A percentile compares a stretch with the other conserved stretches of the same genome.
Evolutionary conservation across 2,888 invertebrate genomes (phyloP).

Genomic region (Cheiracanthium punctorium): DNA sequence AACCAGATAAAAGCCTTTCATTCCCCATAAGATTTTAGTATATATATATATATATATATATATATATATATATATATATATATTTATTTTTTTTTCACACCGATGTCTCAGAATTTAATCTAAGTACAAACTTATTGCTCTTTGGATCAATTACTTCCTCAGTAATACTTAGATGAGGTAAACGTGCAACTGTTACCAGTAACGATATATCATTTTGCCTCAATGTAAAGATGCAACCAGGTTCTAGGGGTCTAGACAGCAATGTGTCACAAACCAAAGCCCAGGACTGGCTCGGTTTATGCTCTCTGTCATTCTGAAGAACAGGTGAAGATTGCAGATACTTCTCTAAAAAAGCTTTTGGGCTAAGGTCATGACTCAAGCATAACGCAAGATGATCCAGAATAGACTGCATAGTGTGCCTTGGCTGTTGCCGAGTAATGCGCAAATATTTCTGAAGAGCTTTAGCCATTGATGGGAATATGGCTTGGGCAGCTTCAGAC

Average conservation of each 20-base stretch:
- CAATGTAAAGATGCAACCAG: constrained; percentile 91
- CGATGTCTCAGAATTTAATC: constrained; percentile 96
- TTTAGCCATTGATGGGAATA: constrained; percentile 96
- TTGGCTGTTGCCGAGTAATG: constrained; percentile 95
- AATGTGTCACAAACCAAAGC: constrained; percentile 94
- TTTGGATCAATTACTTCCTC: constrained; percentile 98
- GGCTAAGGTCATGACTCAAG: constrained; percentile 93
- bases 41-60: too few species aligned
- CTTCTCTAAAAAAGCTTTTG: constrained; percentile 94
- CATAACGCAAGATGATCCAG: constrained; percentile 92
- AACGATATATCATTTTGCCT: constrained; percentile 94
- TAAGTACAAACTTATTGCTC: constrained; percentile 93
- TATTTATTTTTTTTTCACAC: constrained; percentile 80
- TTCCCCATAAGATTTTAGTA: too few species aligned
- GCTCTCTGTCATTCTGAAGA: constrained; percentile 87
- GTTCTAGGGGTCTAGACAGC: constrained; percentile 88
- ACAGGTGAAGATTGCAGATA: constrained; percentile 92
- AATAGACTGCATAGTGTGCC: constrained; percentile 95
- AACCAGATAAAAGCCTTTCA: too few species aligned
- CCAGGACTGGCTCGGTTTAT: constrained; percentile 92
- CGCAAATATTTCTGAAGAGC: constrained; percentile 97
- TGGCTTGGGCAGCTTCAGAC: constrained; percentile 96
- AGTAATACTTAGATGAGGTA: constrained; percentile 95
- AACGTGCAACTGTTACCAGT: constrained; percentile 87
- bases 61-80: too few species aligned